phyloP scores from a whole-genome alignment of 2,888 invertebrate genomes.

The Apamea anceps region DNA sequence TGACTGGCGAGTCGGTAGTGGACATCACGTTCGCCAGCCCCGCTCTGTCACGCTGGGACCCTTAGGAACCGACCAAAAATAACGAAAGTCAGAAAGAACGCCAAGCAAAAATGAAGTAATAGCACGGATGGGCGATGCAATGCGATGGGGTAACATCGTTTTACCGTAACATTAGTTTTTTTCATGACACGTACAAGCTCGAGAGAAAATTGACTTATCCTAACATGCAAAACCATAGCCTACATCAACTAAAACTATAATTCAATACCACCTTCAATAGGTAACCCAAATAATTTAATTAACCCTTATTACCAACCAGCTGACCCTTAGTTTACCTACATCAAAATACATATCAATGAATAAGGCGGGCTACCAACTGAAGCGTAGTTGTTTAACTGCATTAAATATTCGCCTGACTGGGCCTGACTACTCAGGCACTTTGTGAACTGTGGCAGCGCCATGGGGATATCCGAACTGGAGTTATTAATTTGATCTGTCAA shows the following conservation, averaged over 20 bases:
- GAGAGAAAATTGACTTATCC: background rate
- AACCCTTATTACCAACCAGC: slow-evolving; percentile 36
- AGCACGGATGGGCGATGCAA: background rate
- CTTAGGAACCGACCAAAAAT: no score
- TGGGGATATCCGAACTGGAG: slow-evolving; percentile 54
- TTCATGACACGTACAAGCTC: background rate
- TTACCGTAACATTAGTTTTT: background rate
- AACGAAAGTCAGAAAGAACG: no score
- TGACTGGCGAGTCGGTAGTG: no score
- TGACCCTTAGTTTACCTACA: slow-evolving; percentile 31
- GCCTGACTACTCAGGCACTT: slow-evolving; percentile 50
- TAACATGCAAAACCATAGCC: slow-evolving; percentile 4
- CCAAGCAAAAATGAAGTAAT: no score
- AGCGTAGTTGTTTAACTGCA: slow-evolving; percentile 58
- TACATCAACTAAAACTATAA: slow-evolving; percentile 33
- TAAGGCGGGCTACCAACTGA: slow-evolving; percentile 22
- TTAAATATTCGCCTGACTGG: slow-evolving; percentile 49
- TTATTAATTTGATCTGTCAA: slow-evolving; percentile 69
- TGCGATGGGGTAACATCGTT: background rate
- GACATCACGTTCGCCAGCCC: no score
- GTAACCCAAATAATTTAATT: slow-evolving; percentile 49
- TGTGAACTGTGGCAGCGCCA: slow-evolving; percentile 58
- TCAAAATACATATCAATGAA: slow-evolving; percentile 53
- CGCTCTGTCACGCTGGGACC: no score
- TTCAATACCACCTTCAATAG: slow-evolving; percentile 34